A percentile compares a stretch with the other conserved stretches of the same genome.
These are phyloP conservation scores for Pandemis heparana DNA, from an alignment of 2,888 invertebrate genomes.

Conservation along the genomic window DNA sequence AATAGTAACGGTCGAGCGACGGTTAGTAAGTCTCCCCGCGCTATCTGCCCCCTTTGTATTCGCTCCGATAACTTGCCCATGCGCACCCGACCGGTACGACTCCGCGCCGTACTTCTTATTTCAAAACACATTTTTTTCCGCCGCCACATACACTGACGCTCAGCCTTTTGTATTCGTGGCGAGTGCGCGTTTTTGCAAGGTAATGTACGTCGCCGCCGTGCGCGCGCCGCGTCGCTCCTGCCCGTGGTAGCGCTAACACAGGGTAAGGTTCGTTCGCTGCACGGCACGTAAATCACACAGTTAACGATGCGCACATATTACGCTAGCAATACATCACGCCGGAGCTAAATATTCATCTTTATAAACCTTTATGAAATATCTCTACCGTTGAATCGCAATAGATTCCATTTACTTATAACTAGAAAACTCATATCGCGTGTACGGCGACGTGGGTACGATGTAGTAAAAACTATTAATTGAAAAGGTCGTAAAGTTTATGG, in stretches of 20 bases:
- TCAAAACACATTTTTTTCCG: slow-evolving; percentile 72
- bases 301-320: slow-evolving; percentile 77
- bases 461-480: slow-evolving; percentile 53
- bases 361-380: slow-evolving; percentile 50
- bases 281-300: slow-evolving; percentile 72
- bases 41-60: slow-evolving; percentile 85
- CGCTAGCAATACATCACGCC: slow-evolving; percentile 63
- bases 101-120: slow-evolving; percentile 78
- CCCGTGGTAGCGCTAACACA: slow-evolving; percentile 56
- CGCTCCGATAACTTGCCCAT: slow-evolving; percentile 86
- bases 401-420: slow-evolving; percentile 48
- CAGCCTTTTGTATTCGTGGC: slow-evolving; percentile 56
- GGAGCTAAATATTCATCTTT: slow-evolving; percentile 61
- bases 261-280: slow-evolving; percentile 69
- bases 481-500: slow-evolving; percentile 59
- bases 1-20: slow-evolving; percentile 84
- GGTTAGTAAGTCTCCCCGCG: slow-evolving; percentile 81
- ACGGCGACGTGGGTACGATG: slow-evolving; percentile 42
- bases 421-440: slow-evolving; percentile 45
- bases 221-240: slow-evolving; percentile 51
- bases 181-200: slow-evolving; percentile 58
- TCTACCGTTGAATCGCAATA: slow-evolving; percentile 43
- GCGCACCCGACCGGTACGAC: slow-evolving; percentile 84
- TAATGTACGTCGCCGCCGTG: slow-evolving; percentile 62
- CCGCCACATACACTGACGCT: slow-evolving; percentile 73